Evolutionary conservation across 1,140 invertebrate species (phyloP).

Genomic region (Steinernema khuongi): DNA sequence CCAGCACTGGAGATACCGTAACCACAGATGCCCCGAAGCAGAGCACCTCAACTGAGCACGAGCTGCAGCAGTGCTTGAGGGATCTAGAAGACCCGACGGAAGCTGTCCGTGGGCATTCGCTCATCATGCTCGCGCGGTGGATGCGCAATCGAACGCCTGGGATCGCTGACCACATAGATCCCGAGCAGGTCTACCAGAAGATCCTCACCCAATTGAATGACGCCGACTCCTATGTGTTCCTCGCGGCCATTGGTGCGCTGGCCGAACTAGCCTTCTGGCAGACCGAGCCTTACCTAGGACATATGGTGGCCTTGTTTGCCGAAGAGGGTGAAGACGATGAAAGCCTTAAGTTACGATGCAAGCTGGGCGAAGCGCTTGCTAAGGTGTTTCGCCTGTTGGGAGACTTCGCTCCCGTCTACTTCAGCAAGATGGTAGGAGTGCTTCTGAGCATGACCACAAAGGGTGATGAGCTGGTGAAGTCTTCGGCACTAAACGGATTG

Average conservation of each 20-base stretch:
- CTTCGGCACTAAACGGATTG: conserved; percentile 33
- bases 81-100: neutral
- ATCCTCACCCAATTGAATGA: conserved; percentile 24
- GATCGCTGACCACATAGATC: neutral
- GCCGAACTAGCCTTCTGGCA: conserved; percentile 42
- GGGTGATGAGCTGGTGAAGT: conserved; percentile 31
- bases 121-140: neutral
- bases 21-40: neutral
- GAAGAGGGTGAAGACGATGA: conserved; percentile 23
- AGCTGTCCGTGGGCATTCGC: neutral
- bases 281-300: conserved; percentile 22
- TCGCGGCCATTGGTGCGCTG: conserved; percentile 46
- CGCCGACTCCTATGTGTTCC: conserved; percentile 40
- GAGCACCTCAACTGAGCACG: neutral
- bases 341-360: conserved; percentile 31
- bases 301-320: conserved; percentile 36
- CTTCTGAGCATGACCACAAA: conserved; percentile 13
- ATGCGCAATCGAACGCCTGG: neutral
- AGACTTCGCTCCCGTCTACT: conserved; percentile 35
- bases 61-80: neutral
- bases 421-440: neutral
- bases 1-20: neutral
- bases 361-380: conserved; percentile 42
- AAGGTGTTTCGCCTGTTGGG: conserved; percentile 42
- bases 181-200: neutral